Evolutionary conservation across 2,888 invertebrate species (phyloP).

Genomic region (Nasonovia ribisnigri): DNA sequence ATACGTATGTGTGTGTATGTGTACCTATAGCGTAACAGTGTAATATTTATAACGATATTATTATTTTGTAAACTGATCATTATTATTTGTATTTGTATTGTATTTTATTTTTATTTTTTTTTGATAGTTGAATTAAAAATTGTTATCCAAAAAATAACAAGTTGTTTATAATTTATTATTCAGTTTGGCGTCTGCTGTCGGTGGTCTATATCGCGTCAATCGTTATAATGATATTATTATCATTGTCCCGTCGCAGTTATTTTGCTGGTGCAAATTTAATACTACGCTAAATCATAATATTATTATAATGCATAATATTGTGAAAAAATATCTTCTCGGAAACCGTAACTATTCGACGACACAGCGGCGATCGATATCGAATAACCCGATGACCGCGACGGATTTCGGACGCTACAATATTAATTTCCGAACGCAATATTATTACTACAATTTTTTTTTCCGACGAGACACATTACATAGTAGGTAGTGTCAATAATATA

Average conservation of each 20-base stretch:
- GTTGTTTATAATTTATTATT: conserved; percentile 13
- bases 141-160: conserved; percentile 38
- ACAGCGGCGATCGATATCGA: background rate
- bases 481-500: background rate
- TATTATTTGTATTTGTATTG: background rate
- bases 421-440: background rate
- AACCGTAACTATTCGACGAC: background rate
- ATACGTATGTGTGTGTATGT: background rate
- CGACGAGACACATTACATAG: background rate
- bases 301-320: background rate
- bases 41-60: conserved; percentile 41
- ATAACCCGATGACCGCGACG: background rate
- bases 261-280: background rate
- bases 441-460: background rate
- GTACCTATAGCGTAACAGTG: conserved; percentile 25
- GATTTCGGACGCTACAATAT: background rate
- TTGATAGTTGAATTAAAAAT: conserved; percentile 46
- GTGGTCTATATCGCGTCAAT: background rate
- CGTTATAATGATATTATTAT: background rate
- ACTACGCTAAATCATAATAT: background rate
- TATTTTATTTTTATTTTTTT: conserved; percentile 3
- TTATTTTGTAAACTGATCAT: conserved; percentile 23
- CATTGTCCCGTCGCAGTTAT: background rate
- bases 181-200: background rate
- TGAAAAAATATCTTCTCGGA: background rate